Base-by-base conservation (phyloP, 2,113 vertebrate species). In the Platysteira castanea region DNA sequence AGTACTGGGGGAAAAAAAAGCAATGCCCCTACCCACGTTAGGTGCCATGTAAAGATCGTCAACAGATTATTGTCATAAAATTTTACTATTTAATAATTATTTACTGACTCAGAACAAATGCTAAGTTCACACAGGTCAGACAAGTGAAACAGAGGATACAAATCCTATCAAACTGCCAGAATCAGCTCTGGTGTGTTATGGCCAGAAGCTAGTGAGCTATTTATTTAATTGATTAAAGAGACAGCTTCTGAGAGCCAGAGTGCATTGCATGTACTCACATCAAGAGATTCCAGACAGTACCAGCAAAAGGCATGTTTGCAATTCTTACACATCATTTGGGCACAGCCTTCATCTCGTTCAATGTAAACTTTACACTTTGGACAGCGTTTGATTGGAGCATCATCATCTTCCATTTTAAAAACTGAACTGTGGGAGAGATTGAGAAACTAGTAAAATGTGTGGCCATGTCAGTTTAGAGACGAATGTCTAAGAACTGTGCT, bases 311-410 rank as follows among this genome's bases (percentile, higher is more conserved):
- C 99, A 20, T 99, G 99, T 88, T 99, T 99, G 98, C 99, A 99
- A 97, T 99, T 99, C 97, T 99, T 99, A 92, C 99, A 99, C 99
- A 99, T 99, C 99, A 99, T 99, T 97, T 99, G 99, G 7, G 99
- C 99, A 22, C 99, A 99, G 74, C 99, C 99, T 81, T 99, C 99
- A 39, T 99, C 99, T 57, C 99, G 98, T 96, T 99, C 99, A 27
- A 99, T 99, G 98, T 99, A 99, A 81, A 99, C 99, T 97, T 99
- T 99, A 98, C 99, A 99, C 96, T 99, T 99, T n/a, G 99, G 99
- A 94, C 99, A 99, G 81, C 99, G 99, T 93, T 99, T 99, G 97
- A 99, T 99, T 4, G 99, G 99, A 7, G 98, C 99, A 3, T 99
- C 98, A 5, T 99, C 99, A 57, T 99, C 99, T 68, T 99, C 98